Conservation (phyloP, 2,888 invertebrate species). For the Erpobdella octoculata region DNA sequence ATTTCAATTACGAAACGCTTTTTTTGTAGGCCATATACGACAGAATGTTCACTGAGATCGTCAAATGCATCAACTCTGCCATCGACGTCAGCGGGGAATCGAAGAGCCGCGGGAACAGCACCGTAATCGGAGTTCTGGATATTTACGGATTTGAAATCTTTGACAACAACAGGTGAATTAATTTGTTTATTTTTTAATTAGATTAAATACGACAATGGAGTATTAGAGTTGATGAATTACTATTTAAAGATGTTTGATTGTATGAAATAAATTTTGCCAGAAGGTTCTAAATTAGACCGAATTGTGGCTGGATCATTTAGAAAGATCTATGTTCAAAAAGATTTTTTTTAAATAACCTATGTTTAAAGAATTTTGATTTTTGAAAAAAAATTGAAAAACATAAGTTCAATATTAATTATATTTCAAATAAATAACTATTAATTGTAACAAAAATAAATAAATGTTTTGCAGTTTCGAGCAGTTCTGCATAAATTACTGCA, state of each 20-base stretch:
- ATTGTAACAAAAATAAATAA: background rate
- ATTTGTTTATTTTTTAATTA: background rate
- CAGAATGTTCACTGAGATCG: conserved; percentile 86
- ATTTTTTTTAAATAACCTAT: too few species aligned
- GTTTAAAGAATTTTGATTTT: too few species aligned
- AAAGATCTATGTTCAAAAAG: too few species aligned
- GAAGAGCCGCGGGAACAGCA: conserved; percentile 59
- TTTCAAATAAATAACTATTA: background rate
- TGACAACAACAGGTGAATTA: conserved; percentile 69
- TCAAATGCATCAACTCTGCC: conserved; percentile 79
- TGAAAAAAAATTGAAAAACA: background rate
- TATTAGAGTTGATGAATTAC: too few species aligned
- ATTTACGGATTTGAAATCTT: conserved; percentile 99
- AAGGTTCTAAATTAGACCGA: too few species aligned
- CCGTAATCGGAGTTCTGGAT: conserved; percentile 86
- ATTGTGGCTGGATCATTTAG: too few species aligned
- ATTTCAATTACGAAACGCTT: too few species aligned
- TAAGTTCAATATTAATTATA: too few species aligned
- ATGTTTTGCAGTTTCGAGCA: conserved; percentile 68
- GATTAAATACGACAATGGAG: too few species aligned
- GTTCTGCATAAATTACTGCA: conserved; percentile 97
- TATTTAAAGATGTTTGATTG: too few species aligned
- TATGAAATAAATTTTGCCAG: too few species aligned
- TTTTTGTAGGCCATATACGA: conserved; percentile 77
- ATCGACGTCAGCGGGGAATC: conserved; percentile 64